Evolutionary conservation across 2,113 vertebrate species (phyloP).

Genomic region (Petromus typicus): DNA sequence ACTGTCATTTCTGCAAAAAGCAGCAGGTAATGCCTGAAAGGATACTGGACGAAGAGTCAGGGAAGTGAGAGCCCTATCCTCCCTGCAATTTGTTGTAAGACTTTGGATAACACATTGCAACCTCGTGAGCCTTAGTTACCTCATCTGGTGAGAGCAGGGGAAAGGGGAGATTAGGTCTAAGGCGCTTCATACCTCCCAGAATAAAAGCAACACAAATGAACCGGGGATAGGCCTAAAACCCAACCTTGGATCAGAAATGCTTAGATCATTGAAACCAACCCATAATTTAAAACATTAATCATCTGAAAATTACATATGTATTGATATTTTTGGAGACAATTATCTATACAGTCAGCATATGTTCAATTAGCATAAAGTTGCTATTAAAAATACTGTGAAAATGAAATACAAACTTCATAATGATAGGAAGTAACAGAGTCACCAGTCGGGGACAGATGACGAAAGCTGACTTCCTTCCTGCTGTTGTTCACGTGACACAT

Average conservation of each 20-base stretch:
- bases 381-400: slow-evolving; percentile 75
- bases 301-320: slow-evolving; percentile 66
- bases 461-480: slow-evolving; percentile 44
- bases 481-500: background rate
- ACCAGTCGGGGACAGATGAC: slow-evolving; percentile 42
- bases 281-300: slow-evolving; percentile 65
- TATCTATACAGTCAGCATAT: slow-evolving; percentile 70
- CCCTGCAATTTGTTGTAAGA: background rate
- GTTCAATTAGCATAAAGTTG: slow-evolving; percentile 77
- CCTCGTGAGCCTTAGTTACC: background rate
- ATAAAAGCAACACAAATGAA: background rate
- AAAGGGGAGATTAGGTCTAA: background rate
- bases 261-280: slow-evolving; percentile 54
- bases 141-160: background rate
- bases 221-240: background rate
- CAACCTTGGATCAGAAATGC: slow-evolving; percentile 34
- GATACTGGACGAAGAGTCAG: background rate
- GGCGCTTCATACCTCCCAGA: background rate
- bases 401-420: slow-evolving; percentile 65
- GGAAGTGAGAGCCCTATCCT: background rate
- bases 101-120: background rate
- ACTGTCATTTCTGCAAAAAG: slow-evolving; percentile 34
- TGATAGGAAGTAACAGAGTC: slow-evolving; percentile 62
- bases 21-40: background rate
- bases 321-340: slow-evolving; percentile 70